Evolutionary conservation across 2,113 vertebrate genomes (phyloP).

Genomic region (Ageneiosus marmoratus): DNA sequence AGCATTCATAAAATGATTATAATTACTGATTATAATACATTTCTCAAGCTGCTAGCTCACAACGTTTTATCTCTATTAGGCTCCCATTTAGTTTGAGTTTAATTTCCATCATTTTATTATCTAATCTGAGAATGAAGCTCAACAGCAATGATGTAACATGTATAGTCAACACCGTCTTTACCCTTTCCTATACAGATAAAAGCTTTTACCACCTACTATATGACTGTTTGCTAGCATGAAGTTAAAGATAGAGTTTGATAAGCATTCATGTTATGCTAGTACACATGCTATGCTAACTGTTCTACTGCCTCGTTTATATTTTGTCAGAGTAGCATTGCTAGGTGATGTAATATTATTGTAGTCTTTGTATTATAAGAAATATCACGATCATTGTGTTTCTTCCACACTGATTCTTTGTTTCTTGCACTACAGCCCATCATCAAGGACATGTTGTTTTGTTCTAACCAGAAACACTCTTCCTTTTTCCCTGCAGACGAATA

Average conservation of each 20-base stretch:
- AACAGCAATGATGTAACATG: too few species aligned
- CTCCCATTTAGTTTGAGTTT: too few species aligned
- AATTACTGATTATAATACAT: too few species aligned
- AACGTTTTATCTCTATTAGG: too few species aligned
- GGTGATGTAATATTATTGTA: background rate
- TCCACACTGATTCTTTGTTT: background rate
- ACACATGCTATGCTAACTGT: background rate
- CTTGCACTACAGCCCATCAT: background rate
- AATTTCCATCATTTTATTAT: too few species aligned
- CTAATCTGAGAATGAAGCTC: too few species aligned
- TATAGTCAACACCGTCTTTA: too few species aligned
- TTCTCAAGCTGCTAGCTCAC: too few species aligned
- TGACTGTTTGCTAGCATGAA: background rate
- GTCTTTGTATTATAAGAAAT: background rate
- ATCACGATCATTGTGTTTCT: background rate
- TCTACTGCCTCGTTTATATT: background rate
- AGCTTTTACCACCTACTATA: too few species aligned
- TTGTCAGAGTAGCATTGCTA: background rate
- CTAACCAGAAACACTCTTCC: background rate
- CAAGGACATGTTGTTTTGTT: background rate
- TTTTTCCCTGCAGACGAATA: slow-evolving; percentile 8
- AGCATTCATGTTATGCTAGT: background rate
- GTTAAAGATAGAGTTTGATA: background rate
- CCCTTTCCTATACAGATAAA: too few species aligned
- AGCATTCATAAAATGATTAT: too few species aligned